These are phyloP conservation scores for Nomada goodeniana DNA, from an alignment of 2,888 invertebrate genomes.

Conservation along the genomic window DNA sequence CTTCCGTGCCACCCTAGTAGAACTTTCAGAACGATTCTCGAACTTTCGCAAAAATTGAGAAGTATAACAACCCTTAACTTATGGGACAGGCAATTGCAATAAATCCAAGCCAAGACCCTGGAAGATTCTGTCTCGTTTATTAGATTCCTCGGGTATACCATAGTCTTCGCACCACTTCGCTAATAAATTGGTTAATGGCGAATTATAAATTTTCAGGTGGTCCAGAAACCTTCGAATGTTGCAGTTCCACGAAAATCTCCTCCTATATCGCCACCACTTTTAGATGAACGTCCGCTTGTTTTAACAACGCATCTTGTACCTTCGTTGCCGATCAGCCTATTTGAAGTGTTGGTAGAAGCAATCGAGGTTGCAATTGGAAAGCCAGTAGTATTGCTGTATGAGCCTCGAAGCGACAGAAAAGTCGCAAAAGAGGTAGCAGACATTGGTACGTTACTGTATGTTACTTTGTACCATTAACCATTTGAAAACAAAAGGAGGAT, in stretches of 20 bases:
- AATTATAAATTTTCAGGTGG: conserved; percentile 50
- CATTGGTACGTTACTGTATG: conserved; percentile 69
- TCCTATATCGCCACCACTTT: conserved; percentile 62
- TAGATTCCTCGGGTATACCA: not conserved
- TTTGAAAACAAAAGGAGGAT: no score
- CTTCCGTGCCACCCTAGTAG: no score
- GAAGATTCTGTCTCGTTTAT: no score
- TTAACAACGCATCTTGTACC: conserved; percentile 78
- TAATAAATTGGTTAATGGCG: conserved; percentile 1
- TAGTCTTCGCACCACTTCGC: not conserved
- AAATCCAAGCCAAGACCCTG: no score
- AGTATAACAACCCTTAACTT: no score
- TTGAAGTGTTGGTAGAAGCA: conserved; percentile 76
- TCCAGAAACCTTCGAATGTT: conserved; percentile 62
- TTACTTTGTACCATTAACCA: not conserved
- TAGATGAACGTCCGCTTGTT: conserved; percentile 73
- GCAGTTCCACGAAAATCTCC: conserved; percentile 71
- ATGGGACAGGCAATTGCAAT: no score
- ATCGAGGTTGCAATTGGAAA: conserved; percentile 75
- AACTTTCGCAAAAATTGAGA: no score
- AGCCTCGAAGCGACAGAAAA: conserved; percentile 72
- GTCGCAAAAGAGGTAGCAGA: conserved; percentile 75
- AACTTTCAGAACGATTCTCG: no score
- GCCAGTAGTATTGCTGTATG: conserved; percentile 75
- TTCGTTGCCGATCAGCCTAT: conserved; percentile 76